Evolutionary conservation across 2,797 vertebrate genomes (phyloP), one percentile per base, ranked within the genome.

Genomic region (Siniperca scherzeri): DNA sequence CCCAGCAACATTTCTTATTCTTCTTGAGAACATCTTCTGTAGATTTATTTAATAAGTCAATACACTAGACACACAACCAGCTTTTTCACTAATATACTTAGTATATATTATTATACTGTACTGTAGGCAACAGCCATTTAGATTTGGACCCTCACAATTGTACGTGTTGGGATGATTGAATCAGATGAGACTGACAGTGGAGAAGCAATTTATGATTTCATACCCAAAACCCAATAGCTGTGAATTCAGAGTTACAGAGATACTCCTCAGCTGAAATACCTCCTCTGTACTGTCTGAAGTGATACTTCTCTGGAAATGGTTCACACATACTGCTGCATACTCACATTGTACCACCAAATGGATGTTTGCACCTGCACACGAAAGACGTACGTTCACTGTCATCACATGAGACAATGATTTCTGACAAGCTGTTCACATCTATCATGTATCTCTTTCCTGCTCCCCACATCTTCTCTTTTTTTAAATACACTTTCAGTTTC

Each of bases 351-450:
- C 48, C 40, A 22, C 60, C 40, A 79, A 72, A 72, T 60, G 36
- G 62, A 61, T 9, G 4, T 38, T 14, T 64, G 27, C 42, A 46
- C 30, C 11, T 61, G 53, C 38, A 55, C 25, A 74, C 48, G 36
- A 77, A 52, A 36, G 44, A 71, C 57, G 46, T 25, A 17, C 12
- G 1, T 21, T 30, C 14, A 11, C 21, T 62, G 65, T 71, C 30
- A 25, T 74, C n/a, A 3, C 33, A 48, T 12, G 21, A 75, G 25
- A 68, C 14, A 22, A 76, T 60, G 27, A 79, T 69, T 81, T 79
- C 30, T 65, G 84, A 81, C 80, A 77, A 40, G 16, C 53, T 25
- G n/a, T 62, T 78, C 27, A 46, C 57, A 74, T 76, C 44, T 50
- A 66, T 85, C 59, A 44, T 19, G 11, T 38, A 52, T 57, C 57